Conservation (phyloP, 2,113 vertebrate species). For the Deroptyus accipitrinus region DNA sequence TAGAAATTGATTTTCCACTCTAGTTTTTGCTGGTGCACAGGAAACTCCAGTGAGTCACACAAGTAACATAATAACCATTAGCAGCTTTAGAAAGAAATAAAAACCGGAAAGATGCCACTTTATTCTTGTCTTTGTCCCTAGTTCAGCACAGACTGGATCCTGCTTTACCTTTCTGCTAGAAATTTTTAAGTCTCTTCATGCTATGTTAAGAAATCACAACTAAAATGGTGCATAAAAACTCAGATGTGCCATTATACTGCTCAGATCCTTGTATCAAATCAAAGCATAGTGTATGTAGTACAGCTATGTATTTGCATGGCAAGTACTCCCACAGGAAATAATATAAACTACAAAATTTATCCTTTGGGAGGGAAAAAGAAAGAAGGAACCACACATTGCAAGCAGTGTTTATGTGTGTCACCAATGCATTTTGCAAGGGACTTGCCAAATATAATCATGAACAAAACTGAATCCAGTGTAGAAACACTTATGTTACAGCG, state of each 20-base stretch:
- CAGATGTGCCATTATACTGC: neutral
- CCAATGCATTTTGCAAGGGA: neutral
- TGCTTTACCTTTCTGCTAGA: neutral
- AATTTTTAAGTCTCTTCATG: neutral
- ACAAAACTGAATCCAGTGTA: neutral
- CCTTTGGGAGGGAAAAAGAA: neutral
- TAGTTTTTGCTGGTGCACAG: slow-evolving; percentile 57
- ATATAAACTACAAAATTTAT: slow-evolving; percentile 23
- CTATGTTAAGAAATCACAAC: neutral
- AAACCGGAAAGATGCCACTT: neutral
- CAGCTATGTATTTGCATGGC: slow-evolving; percentile 37
- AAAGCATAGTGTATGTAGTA: neutral
- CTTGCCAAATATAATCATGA: neutral
- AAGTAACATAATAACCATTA: slow-evolving; percentile 25
- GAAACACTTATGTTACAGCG: neutral
- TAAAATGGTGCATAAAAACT: neutral
- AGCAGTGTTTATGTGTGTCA: neutral
- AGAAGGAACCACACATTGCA: neutral
- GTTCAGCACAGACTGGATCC: neutral
- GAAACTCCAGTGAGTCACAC: slow-evolving; percentile 35
- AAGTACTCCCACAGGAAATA: slow-evolving; percentile 41
- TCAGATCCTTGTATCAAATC: slow-evolving; percentile 14
- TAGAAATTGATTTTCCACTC: slow-evolving; percentile 70
- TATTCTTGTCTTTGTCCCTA: neutral
- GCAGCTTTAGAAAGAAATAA: slow-evolving; percentile 2